Conservation (phyloP, 2,113 vertebrate species). For the Pristiophorus japonicus region DNA sequence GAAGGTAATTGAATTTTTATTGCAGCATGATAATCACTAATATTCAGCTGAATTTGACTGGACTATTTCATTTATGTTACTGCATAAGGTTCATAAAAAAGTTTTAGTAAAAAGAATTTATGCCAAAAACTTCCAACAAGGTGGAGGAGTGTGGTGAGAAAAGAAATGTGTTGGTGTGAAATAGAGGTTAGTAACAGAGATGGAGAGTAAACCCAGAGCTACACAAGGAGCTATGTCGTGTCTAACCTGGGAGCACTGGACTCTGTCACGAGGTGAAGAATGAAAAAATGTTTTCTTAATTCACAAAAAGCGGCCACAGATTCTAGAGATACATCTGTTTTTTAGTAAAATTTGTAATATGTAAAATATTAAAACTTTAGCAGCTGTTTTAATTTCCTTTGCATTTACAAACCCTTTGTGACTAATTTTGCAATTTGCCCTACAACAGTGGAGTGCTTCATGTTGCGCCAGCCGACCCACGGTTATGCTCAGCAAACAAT, state of each 20-base stretch:
- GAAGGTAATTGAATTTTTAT: background rate
- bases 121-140: background rate
- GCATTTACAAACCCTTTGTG: background rate
- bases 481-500: background rate
- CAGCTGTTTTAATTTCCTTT: slow-evolving; percentile 23
- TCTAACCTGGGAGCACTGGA: background rate
- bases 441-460: background rate
- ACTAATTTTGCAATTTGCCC: background rate
- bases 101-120: background rate
- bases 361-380: background rate
- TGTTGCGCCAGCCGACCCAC: background rate
- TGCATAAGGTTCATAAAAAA: background rate
- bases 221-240: background rate
- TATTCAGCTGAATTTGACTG: background rate
- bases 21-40: background rate
- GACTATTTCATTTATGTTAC: background rate
- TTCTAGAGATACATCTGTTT: background rate
- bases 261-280: background rate
- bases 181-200: background rate
- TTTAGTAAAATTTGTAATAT: background rate
- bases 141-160: background rate
- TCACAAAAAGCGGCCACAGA: background rate
- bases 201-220: background rate
- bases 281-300: background rate
- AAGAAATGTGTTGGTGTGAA: background rate